Conservation (phyloP, 2,888 invertebrate genomes). For the Blera fallax region DNA sequence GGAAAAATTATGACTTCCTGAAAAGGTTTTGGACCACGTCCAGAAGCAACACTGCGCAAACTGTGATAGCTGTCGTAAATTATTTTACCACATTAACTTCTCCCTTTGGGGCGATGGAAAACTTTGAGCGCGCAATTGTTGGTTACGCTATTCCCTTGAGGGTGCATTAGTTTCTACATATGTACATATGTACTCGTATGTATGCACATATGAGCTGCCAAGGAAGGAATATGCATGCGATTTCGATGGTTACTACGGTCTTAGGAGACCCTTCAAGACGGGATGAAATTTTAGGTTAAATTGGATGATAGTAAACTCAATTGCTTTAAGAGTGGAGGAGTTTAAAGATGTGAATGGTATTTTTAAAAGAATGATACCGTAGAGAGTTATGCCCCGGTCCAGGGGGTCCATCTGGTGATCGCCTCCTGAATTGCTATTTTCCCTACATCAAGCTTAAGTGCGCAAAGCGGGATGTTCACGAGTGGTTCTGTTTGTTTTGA, state of each 20-base stretch:
- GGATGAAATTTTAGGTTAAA: not conserved
- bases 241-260: not conserved
- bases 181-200: too few species aligned
- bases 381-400: too few species aligned
- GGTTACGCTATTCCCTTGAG: not conserved
- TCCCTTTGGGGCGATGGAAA: not conserved
- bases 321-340: too few species aligned
- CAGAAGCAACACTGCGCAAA: conserved; percentile 71
- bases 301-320: not conserved
- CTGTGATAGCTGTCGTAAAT: conserved; percentile 59
- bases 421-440: too few species aligned
- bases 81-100: conserved; percentile 60
- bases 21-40: conserved; percentile 45
- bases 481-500: too few species aligned
- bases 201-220: not conserved
- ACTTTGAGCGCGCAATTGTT: not conserved
- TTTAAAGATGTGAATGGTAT: too few species aligned
- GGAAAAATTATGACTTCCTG: conserved; percentile 52
- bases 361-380: too few species aligned
- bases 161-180: conserved; percentile 1
- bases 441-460: too few species aligned
- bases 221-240: not conserved
- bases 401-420: too few species aligned
- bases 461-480: too few species aligned
- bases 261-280: not conserved